These are phyloP conservation scores for Brenthis daphne DNA, from an alignment of 2,888 invertebrate genomes.

Conservation along the genomic window DNA sequence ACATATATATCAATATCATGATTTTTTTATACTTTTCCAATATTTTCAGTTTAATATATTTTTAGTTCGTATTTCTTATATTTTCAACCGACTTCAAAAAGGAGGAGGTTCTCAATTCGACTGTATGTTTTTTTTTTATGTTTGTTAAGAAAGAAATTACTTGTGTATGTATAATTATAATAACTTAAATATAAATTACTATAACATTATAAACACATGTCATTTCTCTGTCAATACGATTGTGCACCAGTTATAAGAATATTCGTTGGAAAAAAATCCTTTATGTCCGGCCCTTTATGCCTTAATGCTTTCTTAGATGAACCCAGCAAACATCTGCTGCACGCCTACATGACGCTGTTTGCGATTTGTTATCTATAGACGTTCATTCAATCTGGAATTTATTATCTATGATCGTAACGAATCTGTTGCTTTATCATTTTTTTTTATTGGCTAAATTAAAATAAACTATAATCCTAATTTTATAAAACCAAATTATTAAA, in stretches of 20 bases:
- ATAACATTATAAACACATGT: constrained; percentile 22
- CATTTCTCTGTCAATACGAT: constrained; percentile 34
- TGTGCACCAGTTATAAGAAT: constrained; percentile 66
- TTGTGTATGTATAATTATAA: too few relatives aligned
- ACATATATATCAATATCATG: too few relatives aligned
- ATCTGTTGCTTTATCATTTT: constrained; percentile 11
- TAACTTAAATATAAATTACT: too few relatives aligned
- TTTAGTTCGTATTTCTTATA: too few relatives aligned
- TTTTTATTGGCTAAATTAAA: not conserved
- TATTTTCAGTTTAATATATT: too few relatives aligned
- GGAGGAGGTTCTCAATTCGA: too few relatives aligned
- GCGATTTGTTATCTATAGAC: constrained; percentile 43
- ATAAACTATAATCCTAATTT: not conserved
- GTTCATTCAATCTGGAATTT: constrained; percentile 40
- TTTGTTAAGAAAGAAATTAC: too few relatives aligned
- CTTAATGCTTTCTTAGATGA: constrained; percentile 58
- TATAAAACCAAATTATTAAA: too few relatives aligned
- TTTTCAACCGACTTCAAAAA: too few relatives aligned
- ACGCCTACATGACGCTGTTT: constrained; percentile 51
- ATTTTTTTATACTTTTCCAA: too few relatives aligned
- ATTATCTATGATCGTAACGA: constrained; percentile 38
- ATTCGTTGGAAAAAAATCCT: constrained; percentile 62
- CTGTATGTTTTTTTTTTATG: too few relatives aligned
- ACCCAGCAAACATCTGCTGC: constrained; percentile 70
- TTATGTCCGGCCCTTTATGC: constrained; percentile 63